Base-by-base conservation (phyloP, 2,888 invertebrate genomes). In the Mythimna albipuncta region DNA sequence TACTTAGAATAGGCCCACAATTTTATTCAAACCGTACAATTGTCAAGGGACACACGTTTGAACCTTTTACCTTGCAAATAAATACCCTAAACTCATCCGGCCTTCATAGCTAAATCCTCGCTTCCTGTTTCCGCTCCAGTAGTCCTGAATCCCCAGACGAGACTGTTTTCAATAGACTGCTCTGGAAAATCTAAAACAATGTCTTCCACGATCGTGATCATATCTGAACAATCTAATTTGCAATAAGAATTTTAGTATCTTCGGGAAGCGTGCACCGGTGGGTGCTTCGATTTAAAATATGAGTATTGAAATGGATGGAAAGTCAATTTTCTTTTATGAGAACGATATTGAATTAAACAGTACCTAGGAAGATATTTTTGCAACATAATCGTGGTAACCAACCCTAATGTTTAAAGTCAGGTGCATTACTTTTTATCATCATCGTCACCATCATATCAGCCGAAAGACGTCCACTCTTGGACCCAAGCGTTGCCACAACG, bases 201-300 rank as follows among this genome's bases (percentile, higher is more conserved):
- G 59, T 75, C 69, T 62, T 59, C 52, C 62, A 19, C 59, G 13
- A 68, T 63, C 66, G 71, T 61, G 69, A 77, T 70, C 61, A 67
- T 81, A 78, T 82, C 79, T 69, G 70, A 50, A 66, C 52, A 71
- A 82, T 71, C 75, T 81, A 71, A 81, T 82, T 79, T 81, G 76
- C 82, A 82, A 70, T 82, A 75, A 75, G 44, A 79, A 66, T 67
- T 82, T 79, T 72, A 82, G 59, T 78, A 57, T 74, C 69, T 70
- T 74, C 50, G 59, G 62, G 47, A 68, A 77, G 62, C 35, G 75
- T 52, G 66, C 62, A 65, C 65, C 0, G 10, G 59, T 61, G 77
- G 41, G 47, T 69, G 47, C 73, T 80, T 64, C 3, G 21, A 32
- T 26, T 69, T 47, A 77, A 81, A 73, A 54, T 77, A 72, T 69